Base-by-base conservation (phyloP, 2,113 vertebrate genomes). In the Hippocampus barbouri region DNA sequence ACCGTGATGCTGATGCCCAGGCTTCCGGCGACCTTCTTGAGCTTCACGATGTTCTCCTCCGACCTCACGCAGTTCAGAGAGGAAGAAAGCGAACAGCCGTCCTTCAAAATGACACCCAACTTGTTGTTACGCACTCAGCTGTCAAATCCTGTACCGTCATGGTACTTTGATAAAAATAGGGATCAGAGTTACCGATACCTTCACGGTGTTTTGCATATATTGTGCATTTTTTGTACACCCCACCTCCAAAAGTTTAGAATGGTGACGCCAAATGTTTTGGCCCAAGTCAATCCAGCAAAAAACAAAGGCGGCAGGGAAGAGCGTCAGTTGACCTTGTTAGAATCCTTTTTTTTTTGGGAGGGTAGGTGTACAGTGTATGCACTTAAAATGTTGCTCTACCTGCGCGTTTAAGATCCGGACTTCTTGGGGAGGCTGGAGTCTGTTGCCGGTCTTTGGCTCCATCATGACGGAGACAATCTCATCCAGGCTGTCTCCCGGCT, bases 1-100 rank as follows among this genome's bases (percentile, higher is more conserved):
- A 94, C 94, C 72, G 94, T 93, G 73, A 96, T 93, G 0, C 93
- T 95, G 91, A 97, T 93, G 71, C 94, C 95, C 77, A 96, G 90
- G 60, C 91, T 94, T 45, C 93, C 94, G 0, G 93, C 91, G 66
- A 93, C 90, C 89, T 96, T 96, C 70, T 87, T 73, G 73, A 97
- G 91, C 72, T 94, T 90, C 84, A 96, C 92, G 0, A 70, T 87
- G 66, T 93, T 93, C 74, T 93, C 90, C 49, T 87, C 89, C 5
- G 82, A 64, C 43, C 66, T 89, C 62, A 41, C 41, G 71, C 90
- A 92, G 78, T 75, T 89, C 18, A 75, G 40, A 61, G 82, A 78
- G 0, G 84, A 64, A 40, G 77, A 75, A 45, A 49, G 62, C 18
- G 81, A 76, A 70, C 71, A 83, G 74, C 65, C 21, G 40, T 87